Evolutionary conservation across 2,888 invertebrate species (phyloP).

Genomic region (Leptinotarsa haldemani): DNA sequence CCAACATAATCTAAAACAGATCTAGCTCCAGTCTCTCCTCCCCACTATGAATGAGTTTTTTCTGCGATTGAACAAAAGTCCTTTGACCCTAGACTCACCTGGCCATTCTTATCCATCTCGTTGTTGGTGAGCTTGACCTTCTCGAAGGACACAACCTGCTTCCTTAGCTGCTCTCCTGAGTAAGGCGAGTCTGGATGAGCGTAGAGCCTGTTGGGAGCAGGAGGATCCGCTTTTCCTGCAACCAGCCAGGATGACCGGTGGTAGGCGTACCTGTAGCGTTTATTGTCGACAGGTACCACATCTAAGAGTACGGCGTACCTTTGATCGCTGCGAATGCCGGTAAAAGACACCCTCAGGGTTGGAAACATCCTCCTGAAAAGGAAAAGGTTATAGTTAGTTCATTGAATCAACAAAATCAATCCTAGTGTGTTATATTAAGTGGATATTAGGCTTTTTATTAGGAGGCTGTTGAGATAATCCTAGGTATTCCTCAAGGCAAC

Average conservation of each 20-base stretch:
- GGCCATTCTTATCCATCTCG: slow-evolving; percentile 82
- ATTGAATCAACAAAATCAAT: not conserved
- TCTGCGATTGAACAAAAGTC: too few species aligned
- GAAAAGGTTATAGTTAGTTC: not conserved
- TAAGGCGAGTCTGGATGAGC: slow-evolving; percentile 86
- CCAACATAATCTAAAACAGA: too few species aligned
- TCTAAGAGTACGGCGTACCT: slow-evolving; percentile 82
- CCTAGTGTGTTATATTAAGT: not conserved
- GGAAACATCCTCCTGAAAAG: slow-evolving; percentile 84
- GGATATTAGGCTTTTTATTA: not conserved
- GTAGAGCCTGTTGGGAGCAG: slow-evolving; percentile 78
- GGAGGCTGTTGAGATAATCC: too few species aligned
- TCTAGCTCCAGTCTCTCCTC: too few species aligned
- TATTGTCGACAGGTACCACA: slow-evolving; percentile 84
- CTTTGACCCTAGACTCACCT: slow-evolving; percentile 67
- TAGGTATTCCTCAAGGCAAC: too few species aligned
- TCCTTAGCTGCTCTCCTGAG: slow-evolving; percentile 80
- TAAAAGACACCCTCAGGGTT: slow-evolving; percentile 80
- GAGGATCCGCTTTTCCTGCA: slow-evolving; percentile 85
- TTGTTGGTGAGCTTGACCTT: slow-evolving; percentile 88
- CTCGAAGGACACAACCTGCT: slow-evolving; percentile 85
- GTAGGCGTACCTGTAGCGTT: slow-evolving; percentile 84
- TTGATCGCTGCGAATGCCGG: slow-evolving; percentile 74
- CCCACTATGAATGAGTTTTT: too few species aligned
- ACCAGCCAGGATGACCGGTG: slow-evolving; percentile 86